A percentile compares a stretch with the other conserved stretches of the same genome.
These are phyloP conservation scores for Formica exsecta DNA, from an alignment of 1,140 invertebrate species.

Conservation along the genomic window DNA sequence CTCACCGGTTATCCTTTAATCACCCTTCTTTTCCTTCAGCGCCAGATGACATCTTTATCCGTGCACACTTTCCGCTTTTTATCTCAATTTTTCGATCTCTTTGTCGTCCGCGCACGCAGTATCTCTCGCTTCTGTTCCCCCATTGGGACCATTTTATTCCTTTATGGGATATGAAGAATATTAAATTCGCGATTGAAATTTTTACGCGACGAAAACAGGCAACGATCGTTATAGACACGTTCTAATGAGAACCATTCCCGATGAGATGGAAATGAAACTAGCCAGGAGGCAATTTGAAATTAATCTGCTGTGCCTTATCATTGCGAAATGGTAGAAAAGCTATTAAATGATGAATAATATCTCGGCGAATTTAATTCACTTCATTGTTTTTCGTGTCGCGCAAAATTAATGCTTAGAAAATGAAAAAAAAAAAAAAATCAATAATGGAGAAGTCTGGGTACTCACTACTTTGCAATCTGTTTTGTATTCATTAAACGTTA, in stretches of 20 bases:
- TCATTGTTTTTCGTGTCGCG: background rate
- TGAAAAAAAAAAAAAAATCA: background rate
- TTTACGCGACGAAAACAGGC: constrained; percentile 17
- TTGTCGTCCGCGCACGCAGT: constrained; percentile 19
- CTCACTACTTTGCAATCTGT: constrained; percentile 7
- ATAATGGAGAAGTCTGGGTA: background rate
- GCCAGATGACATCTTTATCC: constrained; percentile 56
- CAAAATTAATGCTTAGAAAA: background rate
- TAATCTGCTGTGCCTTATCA: background rate
- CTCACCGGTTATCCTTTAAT: constrained; percentile 50
- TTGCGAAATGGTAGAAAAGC: background rate
- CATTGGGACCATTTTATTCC: background rate
- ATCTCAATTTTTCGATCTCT: constrained; percentile 13
- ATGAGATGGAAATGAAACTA: constrained; percentile 39
- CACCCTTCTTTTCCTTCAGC: constrained; percentile 50
- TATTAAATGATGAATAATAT: constrained; percentile 1
- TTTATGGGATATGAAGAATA: constrained; percentile 28
- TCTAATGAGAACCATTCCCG: background rate
- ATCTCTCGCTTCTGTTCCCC: background rate
- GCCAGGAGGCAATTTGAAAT: constrained; percentile 4
- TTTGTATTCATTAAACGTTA: constrained; percentile 53
- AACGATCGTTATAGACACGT: constrained; percentile 1
- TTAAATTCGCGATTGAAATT: constrained; percentile 41
- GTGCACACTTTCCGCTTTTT: constrained; percentile 39
- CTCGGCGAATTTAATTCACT: constrained; percentile 6